Conservation (phyloP, 1,140 invertebrate species). For the Phthorimaea operculella region DNA sequence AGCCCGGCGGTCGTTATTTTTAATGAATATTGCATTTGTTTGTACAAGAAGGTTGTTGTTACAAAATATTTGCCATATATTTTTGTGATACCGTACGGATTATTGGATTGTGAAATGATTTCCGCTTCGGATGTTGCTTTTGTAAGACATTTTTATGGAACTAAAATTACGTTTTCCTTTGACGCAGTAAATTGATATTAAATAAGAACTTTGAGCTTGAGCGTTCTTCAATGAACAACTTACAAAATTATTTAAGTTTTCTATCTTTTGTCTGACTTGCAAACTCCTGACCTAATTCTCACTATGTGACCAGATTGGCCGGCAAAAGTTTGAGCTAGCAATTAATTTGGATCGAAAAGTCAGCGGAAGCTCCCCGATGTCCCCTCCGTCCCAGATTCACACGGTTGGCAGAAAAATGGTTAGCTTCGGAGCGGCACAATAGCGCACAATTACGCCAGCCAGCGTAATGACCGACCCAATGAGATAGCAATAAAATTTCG, state of each 20-base stretch:
- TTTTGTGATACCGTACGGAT: not conserved
- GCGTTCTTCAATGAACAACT: no score
- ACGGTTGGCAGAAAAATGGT: slow-evolving; percentile 54
- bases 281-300: not conserved
- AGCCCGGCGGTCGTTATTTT: slow-evolving; percentile 29
- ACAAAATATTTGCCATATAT: slow-evolving; percentile 2
- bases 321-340: not conserved
- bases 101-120: not conserved
- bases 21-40: slow-evolving; percentile 30
- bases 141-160: not conserved
- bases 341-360: slow-evolving; percentile 14
- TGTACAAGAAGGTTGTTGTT: slow-evolving; percentile 19
- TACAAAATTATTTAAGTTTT: no score
- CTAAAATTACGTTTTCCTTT: no score
- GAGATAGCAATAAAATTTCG: slow-evolving; percentile 65
- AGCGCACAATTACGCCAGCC: slow-evolving; percentile 50
- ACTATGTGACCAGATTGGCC: not conserved
- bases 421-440: slow-evolving; percentile 42
- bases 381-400: slow-evolving; percentile 47
- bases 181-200: no score
- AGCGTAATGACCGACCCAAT: slow-evolving; percentile 57
- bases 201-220: no score
- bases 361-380: slow-evolving; percentile 23
- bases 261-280: no score
- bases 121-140: not conserved